Evolutionary conservation across 2,797 vertebrate species (phyloP), one percentile per base, ranked within the genome.

Genomic region (Gastrophryne carolinensis): DNA sequence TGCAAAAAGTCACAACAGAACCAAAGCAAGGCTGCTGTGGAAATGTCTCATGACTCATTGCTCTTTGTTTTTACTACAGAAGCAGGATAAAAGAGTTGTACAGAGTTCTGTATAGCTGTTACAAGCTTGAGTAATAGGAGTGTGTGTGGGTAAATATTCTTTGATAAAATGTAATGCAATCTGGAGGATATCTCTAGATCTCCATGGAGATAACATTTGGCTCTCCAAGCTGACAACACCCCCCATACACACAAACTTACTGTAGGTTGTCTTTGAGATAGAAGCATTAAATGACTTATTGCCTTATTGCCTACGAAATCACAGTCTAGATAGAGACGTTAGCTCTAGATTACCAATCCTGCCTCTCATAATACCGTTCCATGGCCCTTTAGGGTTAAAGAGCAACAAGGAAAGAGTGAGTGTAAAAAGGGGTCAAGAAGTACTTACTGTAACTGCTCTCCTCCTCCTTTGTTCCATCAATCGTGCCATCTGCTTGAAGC

Each of bases 401-500:
- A 52, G 3, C 27, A 56, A 19, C 19, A 44, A 2, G 15, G 13
- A n/a, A 10, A 9, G 24, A 10, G 7, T 8, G 34, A 24, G 13
- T 19, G 61, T 44, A 27, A 15, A 63, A 37, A 15, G 29, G 41
- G 29, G 56, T 60, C 52, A 56, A 47, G 1, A 63, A 78, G 32
- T 79, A 89, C 97, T 96, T 93, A 99, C 98, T 96, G 83, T 94
- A 98, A 87, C 93, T 95, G 89, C 92, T 98, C 85, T 99, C 97
- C 81, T 99, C 97, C 81, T 99, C 97, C 88, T 97, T 99, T 63
- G 97, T 99, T 83, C 98, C 97, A 85, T 99, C 97, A 71, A 99
- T 99, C 84, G 96, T 98, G 88, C 98, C 98, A 92, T 99, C 98
- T 83, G 97, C 95, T 88, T 99, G 98, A 84, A 99, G 89, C 90